Percentiles rank a stretch among this genome's conserved stretches.
Conservation (phyloP, 2,113 vertebrate species). For the Neopipo cinnamomea region DNA sequence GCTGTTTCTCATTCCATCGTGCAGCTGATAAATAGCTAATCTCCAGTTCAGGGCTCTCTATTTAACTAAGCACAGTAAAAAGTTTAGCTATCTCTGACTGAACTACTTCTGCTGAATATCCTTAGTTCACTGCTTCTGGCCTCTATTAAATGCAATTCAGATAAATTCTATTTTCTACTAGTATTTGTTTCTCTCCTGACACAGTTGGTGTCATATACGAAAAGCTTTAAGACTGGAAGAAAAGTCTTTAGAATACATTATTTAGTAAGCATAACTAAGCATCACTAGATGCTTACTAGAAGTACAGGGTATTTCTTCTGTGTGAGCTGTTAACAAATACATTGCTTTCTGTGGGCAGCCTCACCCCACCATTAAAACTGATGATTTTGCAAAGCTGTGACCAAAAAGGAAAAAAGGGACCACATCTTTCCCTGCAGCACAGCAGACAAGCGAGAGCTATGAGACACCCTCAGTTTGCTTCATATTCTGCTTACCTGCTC, state of each 20-base stretch:
- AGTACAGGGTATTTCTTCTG: not conserved
- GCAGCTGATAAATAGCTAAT: slow-evolving; percentile 62
- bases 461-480: not conserved
- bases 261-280: not conserved
- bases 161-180: slow-evolving; percentile 24
- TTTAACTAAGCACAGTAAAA: slow-evolving; percentile 56
- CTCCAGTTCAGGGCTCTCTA: slow-evolving; percentile 38
- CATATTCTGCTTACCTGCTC: not conserved
- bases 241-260: not conserved
- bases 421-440: not conserved
- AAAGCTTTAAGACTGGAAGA: not conserved
- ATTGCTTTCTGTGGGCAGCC: accelerated
- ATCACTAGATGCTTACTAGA: not conserved
- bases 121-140: slow-evolving; percentile 25
- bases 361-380: not conserved
- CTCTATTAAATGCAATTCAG: slow-evolving; percentile 35
- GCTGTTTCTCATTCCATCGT: slow-evolving; percentile 50
- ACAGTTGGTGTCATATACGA: not conserved
- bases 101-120: slow-evolving; percentile 53
- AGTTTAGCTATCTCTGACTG: slow-evolving; percentile 53
- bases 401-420: not conserved
- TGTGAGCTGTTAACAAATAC: not conserved
- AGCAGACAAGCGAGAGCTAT: not conserved
- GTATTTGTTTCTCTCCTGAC: slow-evolving; percentile 28
- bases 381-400: not conserved